These are phyloP conservation scores for Odontothrips loti DNA, from an alignment of 2,888 invertebrate genomes.

Conservation along the genomic window DNA sequence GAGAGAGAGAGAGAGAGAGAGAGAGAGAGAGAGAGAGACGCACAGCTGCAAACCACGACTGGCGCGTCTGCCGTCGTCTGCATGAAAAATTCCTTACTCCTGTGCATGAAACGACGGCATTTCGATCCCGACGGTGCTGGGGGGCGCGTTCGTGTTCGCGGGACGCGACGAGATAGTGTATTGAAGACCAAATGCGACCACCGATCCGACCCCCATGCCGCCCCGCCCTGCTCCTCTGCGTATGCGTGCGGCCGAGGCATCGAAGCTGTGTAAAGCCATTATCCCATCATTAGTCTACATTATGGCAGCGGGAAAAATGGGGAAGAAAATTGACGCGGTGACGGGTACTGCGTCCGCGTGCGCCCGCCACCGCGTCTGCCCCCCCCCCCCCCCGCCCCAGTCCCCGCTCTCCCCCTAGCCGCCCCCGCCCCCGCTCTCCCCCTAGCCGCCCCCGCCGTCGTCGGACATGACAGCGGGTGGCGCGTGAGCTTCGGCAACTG, in stretches of 20 bases:
- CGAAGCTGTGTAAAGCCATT: background rate
- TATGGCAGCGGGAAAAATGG: background rate
- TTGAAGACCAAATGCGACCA: no score
- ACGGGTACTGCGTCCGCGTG: background rate
- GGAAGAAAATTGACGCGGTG: background rate
- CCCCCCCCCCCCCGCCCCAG: background rate
- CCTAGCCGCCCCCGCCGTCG: no score
- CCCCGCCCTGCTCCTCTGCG: no score
- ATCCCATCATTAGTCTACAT: conserved; percentile 10
- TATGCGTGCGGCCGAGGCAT: background rate
- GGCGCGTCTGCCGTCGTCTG: no score
- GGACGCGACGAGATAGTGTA: no score
- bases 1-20: conserved; percentile 1
- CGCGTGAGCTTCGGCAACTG: background rate
- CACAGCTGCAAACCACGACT: no score
- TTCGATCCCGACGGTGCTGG: no score
- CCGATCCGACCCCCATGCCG: background rate
- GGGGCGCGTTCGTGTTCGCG: no score
- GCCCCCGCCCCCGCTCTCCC: no score
- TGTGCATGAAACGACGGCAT: no score
- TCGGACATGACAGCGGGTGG: background rate
- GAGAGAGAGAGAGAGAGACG: background rate
- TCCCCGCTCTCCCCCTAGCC: no score
- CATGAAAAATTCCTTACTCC: no score
- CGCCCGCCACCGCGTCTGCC: background rate